Base-by-base conservation (phyloP, 2,113 vertebrate genomes). In the Oceanodroma tethys region DNA sequence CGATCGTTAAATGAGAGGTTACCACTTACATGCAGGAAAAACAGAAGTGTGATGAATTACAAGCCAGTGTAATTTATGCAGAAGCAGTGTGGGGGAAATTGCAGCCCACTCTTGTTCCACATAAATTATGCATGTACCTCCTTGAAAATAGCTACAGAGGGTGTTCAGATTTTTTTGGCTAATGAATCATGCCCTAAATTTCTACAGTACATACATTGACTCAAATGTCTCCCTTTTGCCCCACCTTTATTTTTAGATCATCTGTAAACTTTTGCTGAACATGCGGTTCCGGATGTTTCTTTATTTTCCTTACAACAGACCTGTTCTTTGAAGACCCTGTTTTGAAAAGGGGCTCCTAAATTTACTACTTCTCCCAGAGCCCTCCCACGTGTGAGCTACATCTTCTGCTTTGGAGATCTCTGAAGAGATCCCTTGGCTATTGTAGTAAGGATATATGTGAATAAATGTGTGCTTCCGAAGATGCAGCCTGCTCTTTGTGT, bases 101-200 rank as follows among this genome's bases (percentile, higher is more conserved):
- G 65, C 91, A 97, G 87, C 97, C 94, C 97, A 89, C 92, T 96
- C 88, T 52, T 91, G 95, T 97, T 97, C 96, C 90, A 95, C 79
- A 93, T 93, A 80, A 85, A 95, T 95, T 94, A 96, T 97, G 95
- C 59, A 90, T 97, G 97, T 72, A 59, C 95, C 91, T 75, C 91
- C 71, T 88, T 96, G 60, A 71, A 96, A 86, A 97, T 89, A 97
- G 87, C 86, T 93, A 14, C 91, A 71, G 91, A 88, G 73, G 83
- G 95, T 96, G 93, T 55, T 86, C 67, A 14, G 72, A 79, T 70
- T 93, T 94, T 87, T 92, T 96, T 85, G 81, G 78, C 94, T 93
- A 96, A 94, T 91, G 80, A 97, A 92, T 97, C 95, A 95, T 96
- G 86, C 63, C 84, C 76, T 92, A 83, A 86, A 88, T 97, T 76